Evolutionary conservation across 2,888 invertebrate genomes (phyloP).

Genomic region (Entomobrya multifasciata): DNA sequence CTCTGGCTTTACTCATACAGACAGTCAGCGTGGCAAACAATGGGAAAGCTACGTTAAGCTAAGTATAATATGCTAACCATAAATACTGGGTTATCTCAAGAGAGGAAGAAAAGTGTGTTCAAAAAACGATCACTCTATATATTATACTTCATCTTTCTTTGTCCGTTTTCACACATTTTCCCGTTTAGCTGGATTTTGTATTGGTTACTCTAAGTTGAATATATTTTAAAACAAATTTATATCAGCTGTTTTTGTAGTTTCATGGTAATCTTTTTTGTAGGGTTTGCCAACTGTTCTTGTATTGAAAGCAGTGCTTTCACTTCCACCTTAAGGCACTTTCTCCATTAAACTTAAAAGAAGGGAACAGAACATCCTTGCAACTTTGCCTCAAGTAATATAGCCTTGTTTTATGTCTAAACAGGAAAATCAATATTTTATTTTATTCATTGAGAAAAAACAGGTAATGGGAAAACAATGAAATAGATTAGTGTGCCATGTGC

Average conservation of each 20-base stretch:
- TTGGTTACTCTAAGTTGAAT: neutral
- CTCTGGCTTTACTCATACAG: neutral
- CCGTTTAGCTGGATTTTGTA: neutral
- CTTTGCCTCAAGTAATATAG: too few species aligned
- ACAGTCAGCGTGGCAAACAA: neutral
- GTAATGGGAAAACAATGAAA: too few species aligned
- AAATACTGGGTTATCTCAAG: constrained; percentile 21
- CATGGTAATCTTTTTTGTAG: neutral
- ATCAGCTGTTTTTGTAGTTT: constrained; percentile 38
- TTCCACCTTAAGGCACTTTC: neutral
- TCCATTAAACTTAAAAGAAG: neutral
- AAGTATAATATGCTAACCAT: too few species aligned
- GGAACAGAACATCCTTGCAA: too few species aligned
- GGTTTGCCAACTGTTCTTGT: constrained; percentile 11
- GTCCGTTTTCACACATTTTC: too few species aligned
- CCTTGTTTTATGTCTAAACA: too few species aligned
- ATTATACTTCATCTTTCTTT: neutral
- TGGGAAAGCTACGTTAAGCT: neutral
- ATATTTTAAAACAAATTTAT: too few species aligned
- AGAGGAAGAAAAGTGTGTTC: neutral
- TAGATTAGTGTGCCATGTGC: neutral
- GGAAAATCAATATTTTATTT: too few species aligned
- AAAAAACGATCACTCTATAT: constrained; percentile 16
- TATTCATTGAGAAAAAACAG: too few species aligned
- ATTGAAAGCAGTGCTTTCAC: neutral